phyloP scores from a whole-genome alignment of 2,888 invertebrate species.

The Oligia strigilis region DNA sequence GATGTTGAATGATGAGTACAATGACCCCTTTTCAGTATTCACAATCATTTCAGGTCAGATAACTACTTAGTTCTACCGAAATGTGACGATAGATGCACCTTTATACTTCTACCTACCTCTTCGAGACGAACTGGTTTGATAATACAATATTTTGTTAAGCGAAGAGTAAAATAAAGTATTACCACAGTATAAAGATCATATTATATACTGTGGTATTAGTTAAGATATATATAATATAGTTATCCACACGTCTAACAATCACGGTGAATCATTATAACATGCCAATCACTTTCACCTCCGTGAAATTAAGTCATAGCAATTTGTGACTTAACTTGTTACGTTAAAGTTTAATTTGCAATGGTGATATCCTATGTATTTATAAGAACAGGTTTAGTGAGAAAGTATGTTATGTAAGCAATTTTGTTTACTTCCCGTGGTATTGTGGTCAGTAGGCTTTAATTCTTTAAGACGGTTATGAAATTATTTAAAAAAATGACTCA shows the following conservation, averaged over 20 bases:
- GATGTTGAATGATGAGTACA: no score
- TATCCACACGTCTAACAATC: slow-evolving; percentile 12
- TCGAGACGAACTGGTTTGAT: neutral
- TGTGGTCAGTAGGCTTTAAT: slow-evolving; percentile 21
- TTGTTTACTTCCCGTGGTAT: slow-evolving; percentile 36
- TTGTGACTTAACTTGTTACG: slow-evolving; percentile 3
- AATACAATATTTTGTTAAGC: neutral
- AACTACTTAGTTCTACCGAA: neutral
- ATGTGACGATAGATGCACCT: neutral
- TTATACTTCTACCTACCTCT: neutral
- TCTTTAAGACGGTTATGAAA: neutral
- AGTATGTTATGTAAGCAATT: slow-evolving; percentile 51
- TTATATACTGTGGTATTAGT: neutral
- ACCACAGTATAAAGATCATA: no score
- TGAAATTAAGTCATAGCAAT: slow-evolving; percentile 7
- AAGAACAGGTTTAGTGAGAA: slow-evolving; percentile 55
- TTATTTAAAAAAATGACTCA: neutral
- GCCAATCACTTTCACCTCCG: slow-evolving; percentile 61
- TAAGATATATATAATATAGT: neutral
- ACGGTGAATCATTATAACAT: slow-evolving; percentile 30
- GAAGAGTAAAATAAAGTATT: neutral
- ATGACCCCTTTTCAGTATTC: no score
- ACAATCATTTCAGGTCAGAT: no score
- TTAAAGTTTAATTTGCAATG: slow-evolving; percentile 49
- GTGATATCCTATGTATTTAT: neutral